Evolutionary conservation across 2,113 vertebrate species (phyloP).

Genomic region (Plecturocebus donacophilus): DNA sequence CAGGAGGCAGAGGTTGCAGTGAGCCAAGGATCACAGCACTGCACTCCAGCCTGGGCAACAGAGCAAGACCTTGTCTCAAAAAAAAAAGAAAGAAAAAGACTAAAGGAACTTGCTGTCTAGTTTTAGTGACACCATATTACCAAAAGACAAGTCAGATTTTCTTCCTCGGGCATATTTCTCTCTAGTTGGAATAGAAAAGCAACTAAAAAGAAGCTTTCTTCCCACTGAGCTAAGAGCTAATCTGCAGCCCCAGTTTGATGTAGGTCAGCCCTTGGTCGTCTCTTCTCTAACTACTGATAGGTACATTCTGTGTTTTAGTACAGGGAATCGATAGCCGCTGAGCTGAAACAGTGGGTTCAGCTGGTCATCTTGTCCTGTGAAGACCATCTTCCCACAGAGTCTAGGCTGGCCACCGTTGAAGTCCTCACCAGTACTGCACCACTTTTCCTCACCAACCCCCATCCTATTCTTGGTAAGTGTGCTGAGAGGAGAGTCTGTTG

Average conservation of each 20-base stretch:
- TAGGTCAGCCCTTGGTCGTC: fast-evolving
- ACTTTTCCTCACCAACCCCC: conserved; percentile 85
- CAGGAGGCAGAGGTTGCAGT: no score
- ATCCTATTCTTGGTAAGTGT: conserved; percentile 89
- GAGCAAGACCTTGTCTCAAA: no score
- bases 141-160: background rate
- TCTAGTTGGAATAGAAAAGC: background rate
- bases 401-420: conserved; percentile 89
- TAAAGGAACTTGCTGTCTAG: background rate
- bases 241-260: background rate
- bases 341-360: conserved; percentile 87
- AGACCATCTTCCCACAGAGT: conserved; percentile 90
- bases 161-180: conserved; percentile 6
- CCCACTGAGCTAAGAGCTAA: background rate
- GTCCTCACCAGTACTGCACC: conserved; percentile 86
- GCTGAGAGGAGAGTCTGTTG: background rate
- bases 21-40: no score
- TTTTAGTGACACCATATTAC: background rate
- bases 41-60: no score
- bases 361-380: conserved; percentile 88
- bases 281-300: background rate
- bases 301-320: conserved; percentile 73
- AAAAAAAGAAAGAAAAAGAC: background rate
- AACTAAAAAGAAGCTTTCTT: background rate
- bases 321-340: conserved; percentile 29